Conservation (phyloP, 2,888 invertebrate genomes). For the Capitulum mitella region DNA sequence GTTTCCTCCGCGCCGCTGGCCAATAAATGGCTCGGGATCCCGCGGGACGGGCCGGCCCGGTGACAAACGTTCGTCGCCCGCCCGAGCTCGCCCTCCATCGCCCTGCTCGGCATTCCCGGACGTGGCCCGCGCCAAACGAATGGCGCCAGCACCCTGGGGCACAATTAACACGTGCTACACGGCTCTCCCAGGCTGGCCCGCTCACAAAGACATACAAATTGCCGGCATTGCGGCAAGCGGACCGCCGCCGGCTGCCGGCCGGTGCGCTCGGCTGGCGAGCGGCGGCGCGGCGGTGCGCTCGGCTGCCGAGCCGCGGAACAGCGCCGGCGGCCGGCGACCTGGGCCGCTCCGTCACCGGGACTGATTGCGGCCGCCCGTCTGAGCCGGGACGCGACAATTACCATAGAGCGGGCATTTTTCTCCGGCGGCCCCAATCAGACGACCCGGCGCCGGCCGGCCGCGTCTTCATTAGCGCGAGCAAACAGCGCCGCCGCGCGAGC, state of each 20-base stretch:
- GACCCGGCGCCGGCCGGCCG: not conserved
- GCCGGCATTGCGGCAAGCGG: not conserved
- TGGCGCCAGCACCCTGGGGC: not conserved
- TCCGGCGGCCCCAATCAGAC: not conserved
- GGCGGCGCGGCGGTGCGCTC: not conserved
- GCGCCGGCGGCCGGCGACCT: too few species aligned
- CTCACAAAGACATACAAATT: conserved; percentile 5
- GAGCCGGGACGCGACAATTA: not conserved
- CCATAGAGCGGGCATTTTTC: not conserved
- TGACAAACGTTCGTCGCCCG: not conserved
- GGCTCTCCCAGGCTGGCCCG: not conserved
- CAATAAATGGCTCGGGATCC: not conserved
- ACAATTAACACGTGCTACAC: not conserved
- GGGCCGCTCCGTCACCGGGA: not conserved
- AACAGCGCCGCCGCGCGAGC: not conserved
- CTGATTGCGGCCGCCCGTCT: not conserved
- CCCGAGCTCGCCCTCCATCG: not conserved
- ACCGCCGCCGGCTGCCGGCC: not conserved
- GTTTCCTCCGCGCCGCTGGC: too few species aligned
- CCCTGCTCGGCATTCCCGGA: not conserved
- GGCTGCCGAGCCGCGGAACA: not conserved
- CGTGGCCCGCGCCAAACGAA: not conserved
- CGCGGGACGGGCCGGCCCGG: not conserved
- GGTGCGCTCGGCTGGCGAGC: not conserved
- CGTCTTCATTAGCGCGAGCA: not conserved